A percentile compares a stretch with the other conserved stretches of the same genome.
Evolutionary conservation across 1,140 invertebrate species (phyloP).

Genomic region (Ceratosolen solmsi): DNA sequence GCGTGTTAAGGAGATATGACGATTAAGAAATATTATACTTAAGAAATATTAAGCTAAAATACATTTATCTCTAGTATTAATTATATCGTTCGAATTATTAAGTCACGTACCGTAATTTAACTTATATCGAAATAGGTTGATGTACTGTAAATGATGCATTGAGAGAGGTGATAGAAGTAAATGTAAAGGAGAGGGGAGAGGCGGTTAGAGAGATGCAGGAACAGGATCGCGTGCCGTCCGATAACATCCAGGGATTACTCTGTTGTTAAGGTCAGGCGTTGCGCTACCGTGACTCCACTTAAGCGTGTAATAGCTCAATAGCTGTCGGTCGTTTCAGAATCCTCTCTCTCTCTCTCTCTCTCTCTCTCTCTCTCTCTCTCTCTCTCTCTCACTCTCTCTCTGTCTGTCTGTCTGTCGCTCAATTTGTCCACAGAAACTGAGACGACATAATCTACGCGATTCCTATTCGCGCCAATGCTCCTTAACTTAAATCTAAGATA

Average conservation of each 20-base stretch:
- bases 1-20: no score
- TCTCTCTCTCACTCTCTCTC: conserved; percentile 29
- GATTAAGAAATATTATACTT: no score
- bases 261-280: conserved; percentile 48
- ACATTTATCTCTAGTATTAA: no score
- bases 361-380: background rate
- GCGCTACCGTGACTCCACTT: conserved; percentile 59
- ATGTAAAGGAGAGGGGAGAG: background rate
- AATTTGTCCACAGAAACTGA: background rate
- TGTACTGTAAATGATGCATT: background rate
- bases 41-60: no score
- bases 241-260: conserved; percentile 47
- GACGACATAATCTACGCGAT: background rate
- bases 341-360: conserved; percentile 38
- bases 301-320: conserved; percentile 70
- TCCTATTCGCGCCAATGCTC: background rate
- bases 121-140: background rate
- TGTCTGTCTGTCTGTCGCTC: background rate
- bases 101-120: background rate
- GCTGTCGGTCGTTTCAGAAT: conserved; percentile 60
- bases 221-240: conserved; percentile 8
- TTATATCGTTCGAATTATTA: background rate
- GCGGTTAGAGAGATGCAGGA: background rate
- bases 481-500: conserved; percentile 51
- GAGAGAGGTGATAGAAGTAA: background rate